Base-by-base conservation (phyloP, 1,140 invertebrate species). In the Hyposmocoma kahamanoa region DNA sequence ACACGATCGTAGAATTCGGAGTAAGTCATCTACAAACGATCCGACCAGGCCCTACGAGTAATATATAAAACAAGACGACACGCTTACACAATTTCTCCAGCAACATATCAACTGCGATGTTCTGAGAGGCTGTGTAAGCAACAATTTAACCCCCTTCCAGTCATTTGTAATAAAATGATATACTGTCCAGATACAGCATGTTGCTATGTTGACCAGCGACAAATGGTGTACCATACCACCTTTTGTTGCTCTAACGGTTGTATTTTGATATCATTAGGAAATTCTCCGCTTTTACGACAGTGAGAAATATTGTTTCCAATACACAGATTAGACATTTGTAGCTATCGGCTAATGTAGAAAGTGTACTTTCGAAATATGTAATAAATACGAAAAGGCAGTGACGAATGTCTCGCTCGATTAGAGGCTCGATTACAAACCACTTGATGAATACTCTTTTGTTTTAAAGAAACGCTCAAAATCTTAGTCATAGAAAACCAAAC, bases 201-300 rank as follows among this genome's bases (percentile, higher is more conserved):
- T n/a, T n/a, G n/a, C n/a, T n/a, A 57, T n/a, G n/a, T n/a, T n/a
- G n/a, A n/a, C n/a, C 62, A 56, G 42, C 65, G 63, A 74, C 70
- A 71, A 74, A 73, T 75, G 60, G 50, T 47, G 38, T 21, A 62
- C 48, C 57, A 56, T 66, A 36, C 53, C 54, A 61, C 52, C 72
- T 74, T 79, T 79, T 82, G 75, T 82, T 80, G 46, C 43, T 59
- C 50, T 78, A 78, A 82, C 75, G 72, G 73, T 68, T 62, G 53
- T 71, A 62, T 76, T 71, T 73, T 81, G 73, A 82, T 82, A 75
- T 76, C 74, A 72, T 79, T 78, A 77, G 60, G 64, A 69, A 70
- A 69, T 68, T 67, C 66, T 68, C 77, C 61, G 42, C 42, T 66
- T 65, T 53, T 58, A 61, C 63, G 74, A 75, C 73, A 70, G 58